These are phyloP conservation scores for Sebastes itinus DNA, from an alignment of 2,797 vertebrate species.

Conservation along the genomic window DNA sequence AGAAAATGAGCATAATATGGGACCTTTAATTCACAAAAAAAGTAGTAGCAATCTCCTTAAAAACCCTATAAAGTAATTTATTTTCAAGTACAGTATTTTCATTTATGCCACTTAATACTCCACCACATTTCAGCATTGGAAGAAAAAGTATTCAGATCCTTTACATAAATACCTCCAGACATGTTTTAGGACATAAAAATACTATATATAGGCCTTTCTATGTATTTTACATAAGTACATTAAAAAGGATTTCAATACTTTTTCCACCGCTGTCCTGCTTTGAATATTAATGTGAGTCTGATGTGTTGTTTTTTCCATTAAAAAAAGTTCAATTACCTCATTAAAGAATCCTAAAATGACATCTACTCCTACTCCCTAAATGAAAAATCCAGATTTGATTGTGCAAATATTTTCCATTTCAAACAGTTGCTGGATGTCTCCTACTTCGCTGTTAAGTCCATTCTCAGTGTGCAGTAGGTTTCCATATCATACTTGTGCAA, in stretches of 20 bases:
- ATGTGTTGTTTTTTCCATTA: neutral
- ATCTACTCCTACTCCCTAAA: neutral
- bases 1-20: too few species aligned
- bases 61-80: neutral
- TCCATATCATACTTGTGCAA: neutral
- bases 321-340: neutral
- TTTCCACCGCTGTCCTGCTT: neutral
- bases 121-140: neutral
- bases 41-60: neutral
- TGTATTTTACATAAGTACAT: neutral
- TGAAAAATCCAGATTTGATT: neutral
- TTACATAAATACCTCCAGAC: neutral
- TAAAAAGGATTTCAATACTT: neutral
- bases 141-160: neutral
- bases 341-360: neutral
- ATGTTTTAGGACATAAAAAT: neutral
- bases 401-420: neutral
- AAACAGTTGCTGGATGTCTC: neutral
- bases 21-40: conserved; percentile 8
- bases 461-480: neutral
- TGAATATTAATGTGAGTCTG: neutral
- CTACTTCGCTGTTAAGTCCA: neutral
- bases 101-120: neutral
- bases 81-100: neutral
- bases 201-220: neutral